Evolutionary conservation across 2,113 vertebrate genomes (phyloP).

Genomic region (Cheilinus undulatus): DNA sequence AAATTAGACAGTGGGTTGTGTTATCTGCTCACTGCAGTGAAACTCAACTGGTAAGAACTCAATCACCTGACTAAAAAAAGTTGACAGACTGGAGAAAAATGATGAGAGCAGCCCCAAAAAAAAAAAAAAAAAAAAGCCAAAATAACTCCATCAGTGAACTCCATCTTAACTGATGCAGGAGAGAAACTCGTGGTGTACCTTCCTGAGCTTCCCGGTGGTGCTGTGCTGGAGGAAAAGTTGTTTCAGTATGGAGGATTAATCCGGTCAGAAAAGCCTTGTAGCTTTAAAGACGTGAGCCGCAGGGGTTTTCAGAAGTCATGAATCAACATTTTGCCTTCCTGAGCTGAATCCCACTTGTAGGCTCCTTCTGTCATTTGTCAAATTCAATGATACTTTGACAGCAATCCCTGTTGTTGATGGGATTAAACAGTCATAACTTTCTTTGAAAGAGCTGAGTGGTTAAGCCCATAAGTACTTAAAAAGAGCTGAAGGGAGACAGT

Average conservation of each 20-base stretch:
- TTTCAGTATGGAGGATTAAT: conserved; percentile 55
- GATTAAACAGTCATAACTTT: conserved; percentile 70
- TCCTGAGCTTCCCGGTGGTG: conserved; percentile 27
- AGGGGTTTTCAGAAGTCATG: conserved; percentile 55
- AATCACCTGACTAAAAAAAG: conserved; percentile 20
- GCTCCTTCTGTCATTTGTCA: conserved; percentile 54
- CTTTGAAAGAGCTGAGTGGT: conserved; percentile 49
- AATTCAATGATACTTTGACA: conserved; percentile 62
- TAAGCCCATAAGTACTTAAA: conserved; percentile 64
- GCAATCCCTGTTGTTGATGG: conserved; percentile 67
- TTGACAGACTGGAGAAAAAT: not conserved
- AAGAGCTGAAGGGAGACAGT: conserved; percentile 43
- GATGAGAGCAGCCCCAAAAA: not conserved
- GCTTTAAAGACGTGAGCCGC: conserved; percentile 42
- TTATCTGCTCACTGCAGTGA: conserved; percentile 60
- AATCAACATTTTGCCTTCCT: conserved; percentile 64
- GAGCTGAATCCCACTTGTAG: conserved; percentile 43
- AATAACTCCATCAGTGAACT: conserved; percentile 2
- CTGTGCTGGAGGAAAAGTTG: conserved; percentile 43
- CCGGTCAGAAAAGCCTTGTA: conserved; percentile 49
- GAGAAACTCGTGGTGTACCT: conserved; percentile 15
- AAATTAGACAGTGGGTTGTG: conserved; percentile 65
- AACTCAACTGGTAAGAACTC: conserved; percentile 44
- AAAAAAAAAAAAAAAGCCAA: conserved; percentile 17
- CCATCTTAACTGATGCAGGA: conserved; percentile 17